Evolutionary conservation across 1,140 invertebrate species (phyloP), one percentile per base, ranked within the genome.

Genomic region (Bombus ignitus): DNA sequence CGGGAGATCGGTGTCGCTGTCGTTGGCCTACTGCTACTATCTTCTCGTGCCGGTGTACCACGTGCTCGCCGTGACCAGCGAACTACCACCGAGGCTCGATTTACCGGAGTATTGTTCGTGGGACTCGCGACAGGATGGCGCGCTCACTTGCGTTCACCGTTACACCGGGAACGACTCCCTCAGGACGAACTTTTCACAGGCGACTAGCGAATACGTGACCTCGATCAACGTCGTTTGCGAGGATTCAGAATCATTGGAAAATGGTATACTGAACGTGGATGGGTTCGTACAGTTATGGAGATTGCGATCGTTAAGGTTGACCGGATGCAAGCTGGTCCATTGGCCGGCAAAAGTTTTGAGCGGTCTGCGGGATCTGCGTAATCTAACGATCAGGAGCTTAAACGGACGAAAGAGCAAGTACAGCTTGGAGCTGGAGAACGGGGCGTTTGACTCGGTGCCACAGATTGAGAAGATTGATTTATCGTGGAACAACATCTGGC

Each of bases 401-500:
- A 98, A 98, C 93, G 97, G 96, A 22, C 87, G 96, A 97, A 91
- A 98, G 97, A 97, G 96, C 96, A 74, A 97, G 96, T 96, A 98
- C 93, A 97, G 96, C 90, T 96, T 98, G 88, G 97, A 98, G 91
- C 96, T 98, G 86, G 96, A 97, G 86, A 95, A 96, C 15, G 97
- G 97, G 80, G 97, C 97, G 83, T 98, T 98, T 93, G 95, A 95
- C 39, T 96, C 96, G 68, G 96, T 97, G 68, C 95, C 96, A 84
- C 96, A 97, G 92, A 95, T 98, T 91, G 97, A 98, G 95, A 96
- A 97, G 86, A 96, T 99, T 76, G 98, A 99, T 94, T 94, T 99
- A 53, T 98, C 98, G 91, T 97, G 96, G 89, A 98, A 98, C 93
- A 98, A 98, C 92, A 97, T 99, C 88, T 98, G 97, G 97, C 97